Conservation (phyloP, 1,140 invertebrate genomes). For the Dendrolimus kikuchii region DNA sequence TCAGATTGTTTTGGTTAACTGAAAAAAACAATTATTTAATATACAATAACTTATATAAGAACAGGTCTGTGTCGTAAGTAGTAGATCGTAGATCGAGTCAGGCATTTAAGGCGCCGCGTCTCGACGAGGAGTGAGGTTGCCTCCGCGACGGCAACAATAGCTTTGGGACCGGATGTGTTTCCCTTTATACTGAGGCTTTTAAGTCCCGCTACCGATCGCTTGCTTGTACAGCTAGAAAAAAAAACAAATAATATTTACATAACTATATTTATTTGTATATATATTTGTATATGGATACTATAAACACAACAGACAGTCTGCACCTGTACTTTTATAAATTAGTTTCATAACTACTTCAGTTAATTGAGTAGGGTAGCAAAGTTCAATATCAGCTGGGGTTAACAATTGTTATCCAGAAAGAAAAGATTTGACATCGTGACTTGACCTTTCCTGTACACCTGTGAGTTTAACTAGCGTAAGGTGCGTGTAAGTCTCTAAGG, state of each 20-base stretch:
- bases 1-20: no score
- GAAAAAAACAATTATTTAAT: background rate
- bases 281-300: no score
- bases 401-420: no score
- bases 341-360: no score
- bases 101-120: background rate
- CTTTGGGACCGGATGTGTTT: conserved; percentile 29
- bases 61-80: conserved; percentile 1
- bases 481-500: no score
- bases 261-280: background rate
- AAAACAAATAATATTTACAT: conserved; percentile 14
- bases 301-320: no score
- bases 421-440: no score
- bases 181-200: conserved; percentile 35
- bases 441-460: no score
- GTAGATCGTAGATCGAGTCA: conserved; percentile 6
- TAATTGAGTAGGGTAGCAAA: no score
- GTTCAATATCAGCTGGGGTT: no score
- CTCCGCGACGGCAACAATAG: conserved; percentile 20
- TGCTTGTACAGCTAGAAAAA: conserved; percentile 16
- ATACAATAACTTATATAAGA: background rate
- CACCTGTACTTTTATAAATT: no score
- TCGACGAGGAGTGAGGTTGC: conserved; percentile 4
- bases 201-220: conserved; percentile 22
- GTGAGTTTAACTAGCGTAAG: no score